Conservation (phyloP, 2,797 vertebrate genomes). For the Pipistrellus pipistrellus region DNA sequence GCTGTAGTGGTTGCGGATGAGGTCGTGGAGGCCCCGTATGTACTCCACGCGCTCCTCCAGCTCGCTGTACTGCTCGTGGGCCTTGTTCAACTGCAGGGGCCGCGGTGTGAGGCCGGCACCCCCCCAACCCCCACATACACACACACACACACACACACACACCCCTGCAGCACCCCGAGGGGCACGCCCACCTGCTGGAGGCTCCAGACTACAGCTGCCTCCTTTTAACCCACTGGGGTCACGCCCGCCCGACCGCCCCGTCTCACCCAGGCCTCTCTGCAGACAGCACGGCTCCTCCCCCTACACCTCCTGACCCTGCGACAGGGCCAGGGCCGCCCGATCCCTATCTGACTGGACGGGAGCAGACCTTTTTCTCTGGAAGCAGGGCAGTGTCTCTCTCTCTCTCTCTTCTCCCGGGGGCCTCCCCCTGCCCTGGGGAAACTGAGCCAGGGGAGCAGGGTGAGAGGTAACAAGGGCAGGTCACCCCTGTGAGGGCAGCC, state of each 20-base stretch:
- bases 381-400: background rate
- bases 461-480: background rate
- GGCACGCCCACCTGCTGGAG: background rate
- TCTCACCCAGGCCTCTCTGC: background rate
- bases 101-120: constrained; percentile 27
- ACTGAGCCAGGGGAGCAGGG: background rate
- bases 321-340: background rate
- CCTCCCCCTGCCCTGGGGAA: background rate
- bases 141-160: too few relatives aligned
- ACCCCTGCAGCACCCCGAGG: background rate
- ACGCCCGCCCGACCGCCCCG: background rate
- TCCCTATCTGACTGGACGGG: background rate
- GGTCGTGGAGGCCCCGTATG: constrained; percentile 87
- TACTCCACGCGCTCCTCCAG: constrained; percentile 87
- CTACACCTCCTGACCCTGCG: background rate
- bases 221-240: background rate
- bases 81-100: constrained; percentile 88
- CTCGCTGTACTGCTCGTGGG: constrained; percentile 80
- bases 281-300: background rate
- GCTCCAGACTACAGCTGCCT: background rate
- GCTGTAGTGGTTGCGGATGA: constrained; percentile 83
- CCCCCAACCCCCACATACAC: too few relatives aligned
- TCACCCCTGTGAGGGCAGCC: background rate
- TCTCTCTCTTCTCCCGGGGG: background rate
- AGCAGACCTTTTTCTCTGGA: background rate